phyloP scores from a whole-genome alignment of 2,797 vertebrate genomes.

The Amblyopsis hoosieri region DNA sequence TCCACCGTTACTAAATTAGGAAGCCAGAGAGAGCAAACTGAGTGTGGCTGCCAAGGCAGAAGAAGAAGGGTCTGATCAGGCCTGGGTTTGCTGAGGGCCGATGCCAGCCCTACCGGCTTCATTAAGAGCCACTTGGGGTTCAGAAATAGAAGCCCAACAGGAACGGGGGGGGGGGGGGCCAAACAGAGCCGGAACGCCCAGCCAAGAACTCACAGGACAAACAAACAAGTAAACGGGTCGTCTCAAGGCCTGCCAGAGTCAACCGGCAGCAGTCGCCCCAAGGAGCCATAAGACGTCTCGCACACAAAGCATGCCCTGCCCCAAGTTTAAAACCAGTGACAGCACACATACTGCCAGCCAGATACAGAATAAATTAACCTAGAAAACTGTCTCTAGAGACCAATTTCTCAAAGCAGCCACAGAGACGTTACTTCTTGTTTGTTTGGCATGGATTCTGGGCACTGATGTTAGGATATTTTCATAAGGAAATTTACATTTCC shows the following conservation, averaged over 20 bases:
- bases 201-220: slow-evolving; percentile 79
- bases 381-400: slow-evolving; percentile 70
- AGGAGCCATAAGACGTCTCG: slow-evolving; percentile 73
- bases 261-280: slow-evolving; percentile 73
- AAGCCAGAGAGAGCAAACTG: slow-evolving; percentile 84
- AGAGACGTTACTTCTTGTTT: slow-evolving; percentile 68
- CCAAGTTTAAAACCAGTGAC: slow-evolving; percentile 68
- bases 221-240: slow-evolving; percentile 78
- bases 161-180: slow-evolving; percentile 55
- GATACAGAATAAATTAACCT: slow-evolving; percentile 73
- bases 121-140: slow-evolving; percentile 78
- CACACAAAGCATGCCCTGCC: slow-evolving; percentile 67
- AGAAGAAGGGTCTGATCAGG: slow-evolving; percentile 80
- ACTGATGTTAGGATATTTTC: slow-evolving; percentile 70
- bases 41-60: slow-evolving; percentile 81
- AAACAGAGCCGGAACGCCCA: slow-evolving; percentile 68
- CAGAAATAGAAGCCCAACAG: slow-evolving; percentile 80
- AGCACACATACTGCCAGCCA: slow-evolving; percentile 54
- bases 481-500: slow-evolving; percentile 75
- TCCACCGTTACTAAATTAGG: slow-evolving; percentile 96
- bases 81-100: slow-evolving; percentile 78
- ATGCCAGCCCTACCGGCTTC: slow-evolving; percentile 78
- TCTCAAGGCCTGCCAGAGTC: slow-evolving; percentile 75
- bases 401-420: slow-evolving; percentile 72
- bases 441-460: slow-evolving; percentile 56